These are phyloP conservation scores for Ardeotis arabs DNA, from an alignment of 2,113 vertebrate genomes.

Conservation along the genomic window DNA sequence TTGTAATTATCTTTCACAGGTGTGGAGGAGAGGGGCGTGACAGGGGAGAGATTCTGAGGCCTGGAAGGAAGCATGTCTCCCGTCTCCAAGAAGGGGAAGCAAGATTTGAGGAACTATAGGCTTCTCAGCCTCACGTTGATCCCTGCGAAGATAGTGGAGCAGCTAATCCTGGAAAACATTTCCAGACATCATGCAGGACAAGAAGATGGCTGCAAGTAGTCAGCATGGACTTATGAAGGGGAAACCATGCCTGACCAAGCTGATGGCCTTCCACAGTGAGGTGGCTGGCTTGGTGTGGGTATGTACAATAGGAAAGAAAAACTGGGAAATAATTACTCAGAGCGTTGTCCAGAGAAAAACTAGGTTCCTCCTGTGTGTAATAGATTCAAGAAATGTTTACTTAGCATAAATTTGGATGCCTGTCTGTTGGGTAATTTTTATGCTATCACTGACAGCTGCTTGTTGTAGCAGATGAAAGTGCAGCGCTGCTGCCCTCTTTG, in stretches of 20 bases:
- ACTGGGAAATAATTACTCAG: neutral
- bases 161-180: neutral
- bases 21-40: neutral
- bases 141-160: neutral
- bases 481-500: neutral
- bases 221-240: accelerated
- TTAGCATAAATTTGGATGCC: constrained; percentile 3
- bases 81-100: neutral
- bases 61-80: neutral
- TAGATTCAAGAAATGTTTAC: constrained; percentile 27
- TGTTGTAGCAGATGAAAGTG: constrained; percentile 46
- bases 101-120: neutral
- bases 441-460: neutral
- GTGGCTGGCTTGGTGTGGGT: neutral
- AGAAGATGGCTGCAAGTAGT: neutral
- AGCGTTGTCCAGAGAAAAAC: neutral
- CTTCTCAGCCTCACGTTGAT: neutral
- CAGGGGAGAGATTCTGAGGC: neutral
- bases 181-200: neutral
- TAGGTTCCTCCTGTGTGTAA: neutral
- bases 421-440: constrained; percentile 15
- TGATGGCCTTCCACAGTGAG: neutral
- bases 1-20: neutral
- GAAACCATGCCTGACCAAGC: neutral
- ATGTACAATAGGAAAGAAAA: neutral